Base-by-base conservation (phyloP, 2,797 vertebrate species). In the Harpagifer antarcticus region DNA sequence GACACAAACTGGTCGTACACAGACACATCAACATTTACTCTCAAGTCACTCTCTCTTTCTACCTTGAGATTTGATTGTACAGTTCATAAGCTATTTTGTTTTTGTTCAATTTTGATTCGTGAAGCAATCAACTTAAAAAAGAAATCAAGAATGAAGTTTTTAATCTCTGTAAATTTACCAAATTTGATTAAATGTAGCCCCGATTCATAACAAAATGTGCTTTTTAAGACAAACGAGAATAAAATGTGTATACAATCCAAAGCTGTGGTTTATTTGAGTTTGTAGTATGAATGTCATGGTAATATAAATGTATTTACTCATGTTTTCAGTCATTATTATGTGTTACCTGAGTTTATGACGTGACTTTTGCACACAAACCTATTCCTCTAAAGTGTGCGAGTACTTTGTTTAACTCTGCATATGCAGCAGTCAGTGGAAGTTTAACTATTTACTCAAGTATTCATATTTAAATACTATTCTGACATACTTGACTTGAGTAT, bases 81-180 rank as follows among this genome's bases (percentile, higher is more conserved):
- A 93, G 92, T 92, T 87, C 86, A 94, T 95, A 96, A 96, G 95
- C 94, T 95, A 95, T 93, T 94, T 90, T 93, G 74, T 89, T 76
- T 84, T 86, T 86, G 70, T 88, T 86, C 40, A 48, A 82, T 88
- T 84, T 87, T 86, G 76, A 88, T 88, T 92, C 63, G 59, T 89
- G 85, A 91, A 87, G 86, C 72, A 81, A 84, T 86, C 88, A 84
- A 79, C 72, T 79, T 83, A 68, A 81, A 80, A 89, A 86, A 65
- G 76, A 79, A 89, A 86, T 86, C 56, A 80, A 89, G 54, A 92
- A 90, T 85, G 80, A 91, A 86, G 86, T 91, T 89, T 82, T 55
- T 16, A 86, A 89, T 93, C 90, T 59, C 70, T 94, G 92, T 94
- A 94, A 93, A 95, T 92, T 67, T 76, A 86, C 88, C 84, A 90